A percentile compares a stretch with the other conserved stretches of the same genome.
These are phyloP conservation scores for Sycophaga agraensis DNA, from an alignment of 1,140 invertebrate species.

Conservation along the genomic window DNA sequence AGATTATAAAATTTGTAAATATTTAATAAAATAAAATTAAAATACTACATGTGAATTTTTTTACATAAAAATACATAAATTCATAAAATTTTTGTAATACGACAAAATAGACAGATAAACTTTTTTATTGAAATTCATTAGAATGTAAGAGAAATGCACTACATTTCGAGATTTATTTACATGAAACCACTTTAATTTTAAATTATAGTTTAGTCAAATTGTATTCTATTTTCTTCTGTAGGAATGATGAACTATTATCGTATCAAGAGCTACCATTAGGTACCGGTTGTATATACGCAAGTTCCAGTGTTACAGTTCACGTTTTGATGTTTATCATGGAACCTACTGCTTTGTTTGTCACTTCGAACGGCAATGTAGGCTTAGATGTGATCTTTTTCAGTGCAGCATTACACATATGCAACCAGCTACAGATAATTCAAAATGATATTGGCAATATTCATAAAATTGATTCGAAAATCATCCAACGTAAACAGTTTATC, in stretches of 20 bases:
- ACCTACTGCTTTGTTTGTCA: slow-evolving; percentile 11
- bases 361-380: slow-evolving; percentile 30
- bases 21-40: too few relatives aligned
- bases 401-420: slow-evolving; percentile 32
- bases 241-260: too few relatives aligned
- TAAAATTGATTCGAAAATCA: too few relatives aligned
- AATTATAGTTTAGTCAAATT: not conserved
- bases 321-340: slow-evolving; percentile 27
- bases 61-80: too few relatives aligned
- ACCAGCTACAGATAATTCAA: slow-evolving; percentile 32
- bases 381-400: slow-evolving; percentile 33
- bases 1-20: too few relatives aligned
- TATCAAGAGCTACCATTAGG: slow-evolving; percentile 26
- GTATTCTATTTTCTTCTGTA: not conserved
- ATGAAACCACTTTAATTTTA: too few relatives aligned
- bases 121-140: too few relatives aligned
- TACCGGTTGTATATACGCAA: slow-evolving; percentile 26
- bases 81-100: too few relatives aligned
- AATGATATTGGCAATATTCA: not conserved
- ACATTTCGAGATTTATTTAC: too few relatives aligned
- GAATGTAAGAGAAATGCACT: too few relatives aligned
- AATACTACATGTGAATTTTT: too few relatives aligned
- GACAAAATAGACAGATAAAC: too few relatives aligned
- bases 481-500: slow-evolving; percentile 8
- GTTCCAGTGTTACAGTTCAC: slow-evolving; percentile 18